Conservation (phyloP, 1,140 invertebrate species). For the Drosophila athabasca region DNA sequence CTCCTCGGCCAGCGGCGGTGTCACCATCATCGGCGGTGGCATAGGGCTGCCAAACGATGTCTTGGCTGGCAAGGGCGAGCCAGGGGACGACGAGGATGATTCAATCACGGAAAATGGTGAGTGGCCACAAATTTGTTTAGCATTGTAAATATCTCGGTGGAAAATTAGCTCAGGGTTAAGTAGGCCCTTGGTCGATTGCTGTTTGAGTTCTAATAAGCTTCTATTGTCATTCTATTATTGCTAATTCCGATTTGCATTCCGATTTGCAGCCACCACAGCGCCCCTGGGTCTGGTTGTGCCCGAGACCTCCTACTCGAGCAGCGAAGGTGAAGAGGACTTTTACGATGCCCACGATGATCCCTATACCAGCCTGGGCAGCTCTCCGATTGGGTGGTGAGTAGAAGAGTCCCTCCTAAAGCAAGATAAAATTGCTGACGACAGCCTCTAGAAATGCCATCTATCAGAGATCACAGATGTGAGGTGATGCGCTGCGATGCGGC, state of each 20-base stretch:
- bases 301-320: constrained; percentile 97
- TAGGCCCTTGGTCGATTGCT: neutral
- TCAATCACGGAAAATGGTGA: constrained; percentile 79
- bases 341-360: constrained; percentile 95
- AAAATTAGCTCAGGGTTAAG: constrained; percentile 25
- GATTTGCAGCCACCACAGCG: constrained; percentile 67
- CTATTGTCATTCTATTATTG: constrained; percentile 8
- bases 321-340: constrained; percentile 98
- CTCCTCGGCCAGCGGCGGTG: constrained; percentile 37
- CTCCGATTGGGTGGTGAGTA: constrained; percentile 84
- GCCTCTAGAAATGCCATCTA: constrained; percentile 14
- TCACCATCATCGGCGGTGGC: constrained; percentile 21
- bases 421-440: no score
- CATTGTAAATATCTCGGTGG: constrained; percentile 7
- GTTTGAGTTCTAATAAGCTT: constrained; percentile 23
- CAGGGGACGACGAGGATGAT: constrained; percentile 77
- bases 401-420: neutral
- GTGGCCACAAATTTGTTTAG: constrained; percentile 21
- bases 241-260: constrained; percentile 28
- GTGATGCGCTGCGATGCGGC: constrained; percentile 2
- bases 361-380: constrained; percentile 84
- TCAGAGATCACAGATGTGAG: constrained; percentile 23
- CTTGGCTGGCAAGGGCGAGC: constrained; percentile 29
- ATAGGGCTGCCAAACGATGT: constrained; percentile 37
- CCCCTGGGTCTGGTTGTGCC: constrained; percentile 86